Percentiles rank a stretch among this genome's conserved stretches.
These are phyloP conservation scores for Stegodyphus dumicola DNA, from an alignment of 1,140 invertebrate genomes.

Conservation along the genomic window DNA sequence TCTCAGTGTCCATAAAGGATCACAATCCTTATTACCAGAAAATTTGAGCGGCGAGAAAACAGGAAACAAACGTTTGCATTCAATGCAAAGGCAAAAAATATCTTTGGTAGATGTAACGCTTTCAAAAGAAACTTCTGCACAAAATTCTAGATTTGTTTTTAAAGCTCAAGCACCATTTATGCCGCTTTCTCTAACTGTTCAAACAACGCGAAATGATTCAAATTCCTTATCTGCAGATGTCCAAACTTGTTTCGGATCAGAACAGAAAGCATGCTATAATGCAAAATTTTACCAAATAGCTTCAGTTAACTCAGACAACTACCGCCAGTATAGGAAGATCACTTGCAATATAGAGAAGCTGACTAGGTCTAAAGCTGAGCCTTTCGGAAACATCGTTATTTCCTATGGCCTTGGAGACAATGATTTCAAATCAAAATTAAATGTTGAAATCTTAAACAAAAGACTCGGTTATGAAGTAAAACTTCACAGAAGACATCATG, in stretches of 20 bases:
- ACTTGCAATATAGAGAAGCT: background rate
- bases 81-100: background rate
- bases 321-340: background rate
- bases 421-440: slow-evolving; percentile 2
- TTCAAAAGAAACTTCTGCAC: background rate
- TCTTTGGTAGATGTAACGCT: background rate
- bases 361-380: background rate
- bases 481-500: slow-evolving; percentile 13
- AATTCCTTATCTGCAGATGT: background rate
- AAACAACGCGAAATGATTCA: background rate
- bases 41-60: too few species aligned
- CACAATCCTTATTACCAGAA: too few species aligned
- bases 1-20: too few species aligned
- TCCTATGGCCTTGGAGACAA: background rate
- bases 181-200: background rate
- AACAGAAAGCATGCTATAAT: background rate
- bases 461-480: slow-evolving; percentile 21
- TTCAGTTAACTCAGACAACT: background rate
- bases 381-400: background rate
- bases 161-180: background rate
- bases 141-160: background rate
- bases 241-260: background rate
- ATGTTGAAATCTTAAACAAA: slow-evolving; percentile 9
- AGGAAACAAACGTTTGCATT: too few species aligned
- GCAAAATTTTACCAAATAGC: background rate